Conservation (phyloP, 2,797 vertebrate species). For the Taenioides sp. region DNA sequence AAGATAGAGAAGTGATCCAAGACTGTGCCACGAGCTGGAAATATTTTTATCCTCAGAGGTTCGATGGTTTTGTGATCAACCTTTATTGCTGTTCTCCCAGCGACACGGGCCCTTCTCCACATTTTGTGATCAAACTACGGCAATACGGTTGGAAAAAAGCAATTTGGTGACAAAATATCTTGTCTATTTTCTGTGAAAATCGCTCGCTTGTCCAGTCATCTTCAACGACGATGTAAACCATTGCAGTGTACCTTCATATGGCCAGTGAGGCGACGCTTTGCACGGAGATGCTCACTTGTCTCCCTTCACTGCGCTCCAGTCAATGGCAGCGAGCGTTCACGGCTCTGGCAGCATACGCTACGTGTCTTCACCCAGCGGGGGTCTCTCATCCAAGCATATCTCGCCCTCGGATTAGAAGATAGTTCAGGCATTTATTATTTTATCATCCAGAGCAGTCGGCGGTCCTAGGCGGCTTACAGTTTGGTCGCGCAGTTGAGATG, state of each 20-base stretch:
- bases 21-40: slow-evolving; percentile 15
- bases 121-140: slow-evolving; percentile 40
- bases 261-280: slow-evolving; percentile 45
- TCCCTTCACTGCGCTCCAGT: slow-evolving; percentile 55
- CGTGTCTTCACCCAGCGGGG: slow-evolving; percentile 70
- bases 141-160: not conserved
- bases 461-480: slow-evolving; percentile 55
- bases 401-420: slow-evolving; percentile 53
- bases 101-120: slow-evolving; percentile 45
- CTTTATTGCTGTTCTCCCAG: slow-evolving; percentile 40
- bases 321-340: slow-evolving; percentile 67
- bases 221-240: slow-evolving; percentile 34
- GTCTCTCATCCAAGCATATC: slow-evolving; percentile 65
- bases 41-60: slow-evolving; percentile 9
- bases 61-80: slow-evolving; percentile 36
- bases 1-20: slow-evolving; percentile 20
- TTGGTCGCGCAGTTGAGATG: slow-evolving; percentile 59
- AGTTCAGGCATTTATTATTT: slow-evolving; percentile 58
- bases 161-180: slow-evolving; percentile 1
- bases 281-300: slow-evolving; percentile 44
- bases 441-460: slow-evolving; percentile 50
- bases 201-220: slow-evolving; percentile 24
- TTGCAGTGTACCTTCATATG: slow-evolving; percentile 51
- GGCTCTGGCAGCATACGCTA: slow-evolving; percentile 62
- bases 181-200: slow-evolving; percentile 1